Evolutionary conservation across 37 sponge, comb jelly and placozoan species (phyloP).

Genomic region (Oopsacas minuta): DNA sequence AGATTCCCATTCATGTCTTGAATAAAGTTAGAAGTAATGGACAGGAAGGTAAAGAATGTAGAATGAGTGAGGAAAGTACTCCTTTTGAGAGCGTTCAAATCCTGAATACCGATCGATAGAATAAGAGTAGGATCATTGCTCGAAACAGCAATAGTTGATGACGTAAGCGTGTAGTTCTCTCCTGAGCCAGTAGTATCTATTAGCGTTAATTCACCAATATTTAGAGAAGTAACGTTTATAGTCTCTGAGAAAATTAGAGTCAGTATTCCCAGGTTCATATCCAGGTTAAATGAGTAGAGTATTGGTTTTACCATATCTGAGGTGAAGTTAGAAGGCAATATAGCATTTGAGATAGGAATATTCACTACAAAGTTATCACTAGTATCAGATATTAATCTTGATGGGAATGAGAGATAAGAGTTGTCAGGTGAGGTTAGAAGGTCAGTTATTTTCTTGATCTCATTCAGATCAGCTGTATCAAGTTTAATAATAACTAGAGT

Average conservation of each 20-base stretch:
- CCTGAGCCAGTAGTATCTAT: slow-evolving; percentile 12
- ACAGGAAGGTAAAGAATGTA: not conserved
- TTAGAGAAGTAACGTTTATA: slow-evolving; percentile 44
- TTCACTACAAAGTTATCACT: slow-evolving; percentile 35
- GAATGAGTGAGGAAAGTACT: not conserved
- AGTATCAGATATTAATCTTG: slow-evolving; percentile 40
- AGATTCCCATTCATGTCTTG: slow-evolving; percentile 19
- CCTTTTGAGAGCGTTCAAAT: not conserved
- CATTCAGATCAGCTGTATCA: slow-evolving; percentile 46
- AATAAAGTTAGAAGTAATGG: not conserved
- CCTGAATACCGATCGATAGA: not conserved
- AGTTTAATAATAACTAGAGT: slow-evolving; percentile 43
- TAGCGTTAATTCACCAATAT: slow-evolving; percentile 51
- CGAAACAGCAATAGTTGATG: not conserved
- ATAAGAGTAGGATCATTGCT: not conserved
- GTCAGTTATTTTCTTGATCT: slow-evolving; percentile 44
- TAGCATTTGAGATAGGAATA: slow-evolving; percentile 16
- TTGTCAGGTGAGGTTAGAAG: slow-evolving; percentile 39
- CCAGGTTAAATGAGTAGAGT: slow-evolving; percentile 38
- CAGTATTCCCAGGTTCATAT: slow-evolving; percentile 56
- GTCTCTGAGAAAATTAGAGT: slow-evolving; percentile 63
- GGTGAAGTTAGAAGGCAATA: slow-evolving; percentile 19
- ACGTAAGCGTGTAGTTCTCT: slow-evolving; percentile 21
- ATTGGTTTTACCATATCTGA: slow-evolving; percentile 37
- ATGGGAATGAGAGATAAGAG: slow-evolving; percentile 35